Evolutionary conservation across 2,113 vertebrate species (phyloP), one percentile per base, ranked within the genome.

Genomic region (Hassar affinis): DNA sequence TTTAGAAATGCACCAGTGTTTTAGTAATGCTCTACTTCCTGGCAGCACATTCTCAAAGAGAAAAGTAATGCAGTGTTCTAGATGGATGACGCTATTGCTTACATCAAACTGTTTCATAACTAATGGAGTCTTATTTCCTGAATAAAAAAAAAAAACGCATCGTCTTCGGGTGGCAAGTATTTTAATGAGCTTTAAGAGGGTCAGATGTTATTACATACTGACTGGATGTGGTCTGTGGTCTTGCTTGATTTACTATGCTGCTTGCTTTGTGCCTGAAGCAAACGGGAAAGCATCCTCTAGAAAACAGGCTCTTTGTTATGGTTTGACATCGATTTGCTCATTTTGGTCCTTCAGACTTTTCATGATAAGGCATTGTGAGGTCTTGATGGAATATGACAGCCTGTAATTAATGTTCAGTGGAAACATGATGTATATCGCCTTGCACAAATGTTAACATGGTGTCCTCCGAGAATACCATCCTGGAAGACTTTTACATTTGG

Each of bases 401-500:
- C 61, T 68, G 49, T 54, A 18, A 78, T 75, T 52, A 11, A 54
- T 27, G 9, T 82, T 59, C 54, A 62, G 3, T 64, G 47, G 33
- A 83, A 76, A 76, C 9, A 52, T 64, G 45, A 27, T 25, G 17
- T 76, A 22, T 25, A 75, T 76, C 27, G 57, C 69, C 69, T 76
- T 38, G 45, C n/a, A 81, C 30, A 76, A 38, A 35, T 78, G 78
- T 76, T 8, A 35, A n/a, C 45, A 68, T 54, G 62, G 15, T 76
- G 66, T 80, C 87, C 54, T 77, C 15, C 59, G 30, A 80, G 42
- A 82, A 84, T 54, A 78, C 30, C 27, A 80, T 72, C 52, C 85
- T 59, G 89, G 87, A 90, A 90, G 89, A 92, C 88, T 59, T 74
- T 79, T 84, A 87, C 87, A 91, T 90, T 92, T 88, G 88, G 79